Evolutionary conservation across 2,113 vertebrate genomes (phyloP), one percentile per base, ranked within the genome.

Genomic region (Lepisosteus oculatus): DNA sequence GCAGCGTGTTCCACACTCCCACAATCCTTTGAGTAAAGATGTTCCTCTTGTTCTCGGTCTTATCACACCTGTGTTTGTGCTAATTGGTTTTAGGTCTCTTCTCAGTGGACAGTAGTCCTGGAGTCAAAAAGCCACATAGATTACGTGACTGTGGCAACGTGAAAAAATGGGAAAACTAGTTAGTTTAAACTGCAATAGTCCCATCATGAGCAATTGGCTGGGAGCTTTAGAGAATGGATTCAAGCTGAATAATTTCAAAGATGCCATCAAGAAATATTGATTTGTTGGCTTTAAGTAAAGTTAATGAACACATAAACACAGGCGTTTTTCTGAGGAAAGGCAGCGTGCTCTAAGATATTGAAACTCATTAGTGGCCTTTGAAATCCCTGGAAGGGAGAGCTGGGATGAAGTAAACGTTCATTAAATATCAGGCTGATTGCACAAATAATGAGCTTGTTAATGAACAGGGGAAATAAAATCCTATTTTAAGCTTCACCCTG

Each of bases 401-500:
- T 61, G 12, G 56, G 51, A 42, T 6, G 72, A 29, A 47, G 3
- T 0, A 15, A 51, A 54, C 43, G 64, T 63, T 75, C 77, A 78
- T 66, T 73, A 76, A 70, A 76, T 56, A 64, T 69, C 67, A 41
- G 51, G 62, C 71, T 79, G 63, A 77, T 74, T 70, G 68, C 68
- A 72, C 67, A 63, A 57, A 70, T 71, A 65, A 55, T 14, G 14
- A 67, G 71, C 69, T 67, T 13, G 61, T 72, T 79, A 56, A 72
- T 57, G 61, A 74, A 67, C 41, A 72, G 41, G 61, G 44, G 57
- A 51, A 73, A 43, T 42, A 74, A 51, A 54, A 70, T 70, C 55
- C 70, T 47, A 45, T 74, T 70, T 74, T 42, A 68, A 68, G 72
- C 68, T 51, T 55, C 29, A 45, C 71, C 55, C 55, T 43, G 5